Evolutionary conservation across 2,888 invertebrate genomes (phyloP), one percentile per base, ranked within the genome.

Genomic region (Lamellibrachia columna): DNA sequence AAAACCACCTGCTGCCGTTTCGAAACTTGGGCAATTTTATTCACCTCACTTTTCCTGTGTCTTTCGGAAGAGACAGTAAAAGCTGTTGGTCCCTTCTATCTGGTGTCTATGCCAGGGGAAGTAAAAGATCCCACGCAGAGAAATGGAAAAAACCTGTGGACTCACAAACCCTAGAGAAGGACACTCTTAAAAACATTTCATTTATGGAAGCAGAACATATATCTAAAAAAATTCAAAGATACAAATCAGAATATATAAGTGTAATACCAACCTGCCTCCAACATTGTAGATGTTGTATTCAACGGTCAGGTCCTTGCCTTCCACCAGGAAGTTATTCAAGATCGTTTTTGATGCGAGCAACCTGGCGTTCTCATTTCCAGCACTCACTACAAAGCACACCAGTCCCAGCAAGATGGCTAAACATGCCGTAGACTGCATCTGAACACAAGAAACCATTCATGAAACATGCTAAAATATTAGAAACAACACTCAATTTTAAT

Each of bases 211-310:
- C 1, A 60, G 4, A 60, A 60, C 22, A 60, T 0, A 60, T 4
- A 15, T 60, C n/a, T 55, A 90, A 1, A 40, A 91, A 22, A 92
- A 40, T 7, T 60, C n/a, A 40, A 92, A 92, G 40, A 90, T 93
- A 3, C 52, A 52, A 15, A 15, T 90, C 52, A 52, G 52, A 90
- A 91, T n/a, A 91, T 90, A 90, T 28, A 52, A 91, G 0, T 15
- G 1, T 9, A 53, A 28, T 22, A 91, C 93, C 93, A 93, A 96
- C 94, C 98, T 98, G 93, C 97, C 98, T 92, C 99, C 99, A 93
- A 99, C 98, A 96, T 99, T 99, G 97, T 98, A 99, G 93, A 99
- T 97, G 22, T 98, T 98, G 96, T 99, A 99, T 95, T 99, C 98
- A 90, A 99, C 98, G 94, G 99, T 97, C 95, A 99, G 98, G 96